These are phyloP conservation scores for Dysmachus trigonus DNA, from an alignment of 2,888 invertebrate species.

Conservation along the genomic window DNA sequence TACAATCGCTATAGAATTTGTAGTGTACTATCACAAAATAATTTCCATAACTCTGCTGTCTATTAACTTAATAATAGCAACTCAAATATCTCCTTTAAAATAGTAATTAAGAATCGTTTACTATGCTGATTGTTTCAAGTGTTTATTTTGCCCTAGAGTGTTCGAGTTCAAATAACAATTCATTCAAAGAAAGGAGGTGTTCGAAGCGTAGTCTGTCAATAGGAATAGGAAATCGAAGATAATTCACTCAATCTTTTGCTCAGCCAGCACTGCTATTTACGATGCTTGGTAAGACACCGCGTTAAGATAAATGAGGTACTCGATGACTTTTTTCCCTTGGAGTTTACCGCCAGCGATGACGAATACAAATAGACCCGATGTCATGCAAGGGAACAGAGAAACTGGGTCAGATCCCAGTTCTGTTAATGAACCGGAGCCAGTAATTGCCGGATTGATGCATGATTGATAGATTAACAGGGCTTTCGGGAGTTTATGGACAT, in stretches of 20 bases:
- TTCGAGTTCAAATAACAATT: background rate
- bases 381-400: background rate
- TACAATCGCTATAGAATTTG: too few relatives aligned
- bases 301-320: background rate
- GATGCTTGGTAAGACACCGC: background rate
- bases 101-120: background rate
- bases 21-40: too few relatives aligned
- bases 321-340: background rate
- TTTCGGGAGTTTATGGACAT: background rate
- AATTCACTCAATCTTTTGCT: background rate
- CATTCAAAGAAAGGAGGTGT: background rate
- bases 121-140: background rate
- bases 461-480: background rate
- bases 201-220: background rate
- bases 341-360: background rate
- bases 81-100: background rate
- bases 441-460: background rate
- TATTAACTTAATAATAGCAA: background rate
- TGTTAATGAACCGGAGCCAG: background rate
- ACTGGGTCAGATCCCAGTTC: background rate
- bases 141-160: background rate
- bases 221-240: background rate
- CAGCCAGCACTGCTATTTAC: background rate
- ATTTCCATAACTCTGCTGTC: too few relatives aligned
- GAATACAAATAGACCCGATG: background rate